These are phyloP conservation scores for Laspeyria flexula DNA, from an alignment of 2,888 invertebrate genomes.

Conservation along the genomic window DNA sequence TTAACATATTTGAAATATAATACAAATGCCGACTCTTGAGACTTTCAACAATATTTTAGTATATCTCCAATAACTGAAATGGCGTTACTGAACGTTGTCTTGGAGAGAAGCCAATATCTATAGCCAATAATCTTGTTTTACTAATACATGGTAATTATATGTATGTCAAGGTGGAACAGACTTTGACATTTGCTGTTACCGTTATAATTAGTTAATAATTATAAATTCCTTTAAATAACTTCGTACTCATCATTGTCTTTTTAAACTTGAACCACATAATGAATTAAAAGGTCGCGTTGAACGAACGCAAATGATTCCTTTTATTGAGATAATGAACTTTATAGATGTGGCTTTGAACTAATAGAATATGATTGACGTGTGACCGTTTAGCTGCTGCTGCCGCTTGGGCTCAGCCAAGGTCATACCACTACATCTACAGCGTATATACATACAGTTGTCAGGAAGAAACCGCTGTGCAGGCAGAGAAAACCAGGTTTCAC, in stretches of 20 bases:
- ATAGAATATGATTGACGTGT: constrained; percentile 79
- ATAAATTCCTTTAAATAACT: constrained; percentile 10
- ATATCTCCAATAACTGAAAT: constrained; percentile 12
- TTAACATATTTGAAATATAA: too few relatives aligned
- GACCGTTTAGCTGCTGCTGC: constrained; percentile 62
- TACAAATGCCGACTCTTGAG: neutral
- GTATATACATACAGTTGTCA: constrained; percentile 25
- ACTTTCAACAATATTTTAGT: constrained; percentile 5
- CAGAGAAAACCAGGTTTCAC: constrained; percentile 11
- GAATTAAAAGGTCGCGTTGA: constrained; percentile 55
- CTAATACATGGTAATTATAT: constrained; percentile 35
- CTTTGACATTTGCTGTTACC: constrained; percentile 12
- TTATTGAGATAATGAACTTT: constrained; percentile 77
- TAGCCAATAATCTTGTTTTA: constrained; percentile 30
- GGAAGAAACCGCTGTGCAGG: constrained; percentile 6
- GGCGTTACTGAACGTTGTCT: constrained; percentile 25
- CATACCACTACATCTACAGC: constrained; percentile 54
- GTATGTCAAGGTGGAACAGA: constrained; percentile 45
- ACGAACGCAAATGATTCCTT: constrained; percentile 59
- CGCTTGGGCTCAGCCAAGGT: constrained; percentile 59
- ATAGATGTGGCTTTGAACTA: constrained; percentile 81
- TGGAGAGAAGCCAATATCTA: constrained; percentile 50
- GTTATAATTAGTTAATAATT: constrained; percentile 1
- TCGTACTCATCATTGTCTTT: constrained; percentile 21
- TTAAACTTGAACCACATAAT: constrained; percentile 33